Base-by-base conservation (phyloP, 2,797 vertebrate genomes). In the Emydoidea blandingii region DNA sequence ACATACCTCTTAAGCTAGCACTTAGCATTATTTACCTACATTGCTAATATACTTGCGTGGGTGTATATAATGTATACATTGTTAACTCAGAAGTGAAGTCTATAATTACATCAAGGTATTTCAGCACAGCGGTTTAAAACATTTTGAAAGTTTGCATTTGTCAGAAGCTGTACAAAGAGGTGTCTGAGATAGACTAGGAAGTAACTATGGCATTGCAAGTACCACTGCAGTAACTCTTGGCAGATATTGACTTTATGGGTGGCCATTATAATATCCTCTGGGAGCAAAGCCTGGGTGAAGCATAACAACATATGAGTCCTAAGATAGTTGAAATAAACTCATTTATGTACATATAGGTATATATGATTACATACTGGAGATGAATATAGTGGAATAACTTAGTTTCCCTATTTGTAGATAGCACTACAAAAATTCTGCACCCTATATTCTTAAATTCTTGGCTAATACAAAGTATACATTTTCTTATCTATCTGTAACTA, bases 401-500 rank as follows among this genome's bases (percentile, higher is more conserved):
- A 37, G 37, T 37, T 68, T 37, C n/a, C 10, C 37, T 72, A 23
- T 72, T 72, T 72, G n/a, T 72, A 72, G 19, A 41, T 72, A 94
- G 86, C 94, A 87, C 79, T 91, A 76, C 31, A 91, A 87, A 93
- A 95, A 95, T 89, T 56, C 41, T 90, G 57, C 62, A 9, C 50
- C 85, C 90, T 89, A 89, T 80, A 8, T 47, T 89, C n/a, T 6
- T 27, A 90, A 52, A 94, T 15, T 5, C 81, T 57, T 86, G 12
- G 84, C 86, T 92, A 18, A 87, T 76, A 89, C 18, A 93, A 93
- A 94, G 76, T 3, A 57, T 15, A 12, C 1, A 27, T 86, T 95
- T 95, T 95, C 6, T 91, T 34, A 11, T 90, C 59, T 92, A 54
- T 16, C 2, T 92, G 18, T 25, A 68, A 80, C 50, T 37, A 23